Evolutionary conservation across 2,113 vertebrate genomes (phyloP).

Genomic region (Stigmatopora argus): DNA sequence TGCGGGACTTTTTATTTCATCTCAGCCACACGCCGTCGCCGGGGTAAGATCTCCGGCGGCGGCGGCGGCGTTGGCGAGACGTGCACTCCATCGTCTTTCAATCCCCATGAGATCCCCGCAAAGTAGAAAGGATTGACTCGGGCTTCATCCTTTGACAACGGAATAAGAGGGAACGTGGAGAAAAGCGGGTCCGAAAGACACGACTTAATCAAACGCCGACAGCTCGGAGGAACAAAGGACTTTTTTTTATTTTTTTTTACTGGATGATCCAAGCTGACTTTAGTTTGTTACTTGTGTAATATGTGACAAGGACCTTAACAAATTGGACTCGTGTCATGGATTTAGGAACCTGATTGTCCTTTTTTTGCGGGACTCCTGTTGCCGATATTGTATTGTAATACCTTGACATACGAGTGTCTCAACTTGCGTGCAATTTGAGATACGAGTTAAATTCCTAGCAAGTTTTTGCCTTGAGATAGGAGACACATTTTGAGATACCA

Average conservation of each 20-base stretch:
- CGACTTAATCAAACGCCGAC: slow-evolving; percentile 49
- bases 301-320: background rate
- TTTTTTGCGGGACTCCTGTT: background rate
- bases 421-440: too few relatives aligned
- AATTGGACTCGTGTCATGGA: slow-evolving; percentile 2
- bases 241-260: slow-evolving; percentile 29
- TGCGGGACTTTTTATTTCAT: background rate
- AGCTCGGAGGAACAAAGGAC: slow-evolving; percentile 35
- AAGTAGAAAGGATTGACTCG: slow-evolving; percentile 31
- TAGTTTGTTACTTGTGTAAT: background rate
- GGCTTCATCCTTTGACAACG: slow-evolving; percentile 20
- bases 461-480: too few relatives aligned
- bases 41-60: slow-evolving; percentile 2
- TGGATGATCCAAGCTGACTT: slow-evolving; percentile 35
- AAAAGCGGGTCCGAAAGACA: slow-evolving; percentile 30
- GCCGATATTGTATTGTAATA: too few relatives aligned
- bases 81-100: slow-evolving; percentile 23
- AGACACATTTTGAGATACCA: too few relatives aligned
- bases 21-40: background rate
- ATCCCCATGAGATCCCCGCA: slow-evolving; percentile 43
- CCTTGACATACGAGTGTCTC: too few relatives aligned
- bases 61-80: background rate
- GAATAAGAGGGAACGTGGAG: slow-evolving; percentile 4
- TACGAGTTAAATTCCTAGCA: too few relatives aligned
- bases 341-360: slow-evolving; percentile 3